Conservation (phyloP, 1,140 invertebrate genomes). For the Trichomalopsis sarcophagae region DNA sequence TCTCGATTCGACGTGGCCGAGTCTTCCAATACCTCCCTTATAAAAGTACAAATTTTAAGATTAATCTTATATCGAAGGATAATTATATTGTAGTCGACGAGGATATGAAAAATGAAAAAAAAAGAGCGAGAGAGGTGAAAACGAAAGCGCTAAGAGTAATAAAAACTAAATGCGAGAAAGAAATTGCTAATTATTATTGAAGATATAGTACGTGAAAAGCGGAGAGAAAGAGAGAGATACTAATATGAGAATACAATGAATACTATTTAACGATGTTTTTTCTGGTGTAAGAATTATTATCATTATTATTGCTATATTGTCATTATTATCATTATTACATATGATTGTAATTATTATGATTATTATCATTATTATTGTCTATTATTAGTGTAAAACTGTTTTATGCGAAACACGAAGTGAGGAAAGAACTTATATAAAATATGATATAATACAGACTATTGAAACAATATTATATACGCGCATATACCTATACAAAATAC, state of each 20-base stretch:
- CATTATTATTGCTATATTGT: conserved; percentile 35
- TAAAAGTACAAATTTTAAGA: conserved; percentile 75
- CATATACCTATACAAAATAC: conserved; percentile 26
- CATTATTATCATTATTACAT: conserved; percentile 58
- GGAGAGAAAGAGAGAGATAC: conserved; percentile 42
- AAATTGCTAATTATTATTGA: conserved; percentile 66
- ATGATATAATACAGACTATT: conserved; percentile 22
- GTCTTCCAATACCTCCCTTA: conserved; percentile 72
- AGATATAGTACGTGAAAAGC: conserved; percentile 40
- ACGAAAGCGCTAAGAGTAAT: conserved; percentile 51
- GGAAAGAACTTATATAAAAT: conserved; percentile 18
- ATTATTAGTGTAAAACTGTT: conserved; percentile 54
- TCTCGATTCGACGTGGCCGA: conserved; percentile 58
- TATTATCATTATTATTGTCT: conserved; percentile 53
- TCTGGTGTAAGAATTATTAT: conserved; percentile 69
- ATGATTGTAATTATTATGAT: conserved; percentile 42
- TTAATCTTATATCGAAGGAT: conserved; percentile 71
- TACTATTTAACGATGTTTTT: conserved; percentile 72
- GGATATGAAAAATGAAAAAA: conserved; percentile 35
- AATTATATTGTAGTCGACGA: conserved; percentile 58
- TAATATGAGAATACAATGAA: conserved; percentile 59
- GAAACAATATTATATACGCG: conserved; percentile 35
- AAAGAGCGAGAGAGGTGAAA: background rate
- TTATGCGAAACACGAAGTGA: conserved; percentile 20
- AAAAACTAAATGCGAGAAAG: conserved; percentile 55